A percentile compares a stretch with the other conserved stretches of the same genome.
These are phyloP conservation scores for Eledone cirrhosa DNA, from an alignment of 2,888 invertebrate species.

Conservation along the genomic window DNA sequence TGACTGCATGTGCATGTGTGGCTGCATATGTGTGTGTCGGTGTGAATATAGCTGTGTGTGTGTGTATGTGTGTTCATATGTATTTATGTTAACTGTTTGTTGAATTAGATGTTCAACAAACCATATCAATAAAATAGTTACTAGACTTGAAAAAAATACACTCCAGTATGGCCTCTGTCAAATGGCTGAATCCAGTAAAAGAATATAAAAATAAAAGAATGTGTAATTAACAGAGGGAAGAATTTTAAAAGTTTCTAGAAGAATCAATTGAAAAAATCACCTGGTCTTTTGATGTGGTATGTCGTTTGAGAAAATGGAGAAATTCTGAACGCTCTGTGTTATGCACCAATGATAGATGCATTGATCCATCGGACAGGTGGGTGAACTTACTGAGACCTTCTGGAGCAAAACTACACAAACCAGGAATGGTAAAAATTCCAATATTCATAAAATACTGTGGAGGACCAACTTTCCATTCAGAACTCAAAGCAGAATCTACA, in stretches of 20 bases:
- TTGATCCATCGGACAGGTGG: constrained; percentile 60
- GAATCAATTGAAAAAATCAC: constrained; percentile 37
- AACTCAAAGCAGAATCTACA: neutral
- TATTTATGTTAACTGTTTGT: no score
- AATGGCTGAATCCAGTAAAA: no score
- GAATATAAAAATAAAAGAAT: no score
- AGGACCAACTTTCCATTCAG: constrained; percentile 18
- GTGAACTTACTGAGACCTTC: constrained; percentile 60
- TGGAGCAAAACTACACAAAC: constrained; percentile 55
- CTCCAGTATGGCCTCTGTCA: no score
- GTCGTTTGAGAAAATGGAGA: constrained; percentile 56
- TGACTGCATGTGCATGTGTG: no score
- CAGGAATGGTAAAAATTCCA: constrained; percentile 53
- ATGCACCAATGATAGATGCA: constrained; percentile 62
- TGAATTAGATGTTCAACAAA: neutral
- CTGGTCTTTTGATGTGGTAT: constrained; percentile 62
- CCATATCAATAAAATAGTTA: no score
- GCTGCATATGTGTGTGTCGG: no score
- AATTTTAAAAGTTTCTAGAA: neutral
- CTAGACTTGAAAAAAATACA: no score
- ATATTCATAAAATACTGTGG: constrained; percentile 45
- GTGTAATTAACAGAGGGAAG: neutral
- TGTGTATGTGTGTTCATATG: no score
- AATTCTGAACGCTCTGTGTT: constrained; percentile 58
- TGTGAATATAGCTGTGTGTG: no score